Conservation (phyloP, 2,113 vertebrate species). For the Benitochromis conjunctus region DNA sequence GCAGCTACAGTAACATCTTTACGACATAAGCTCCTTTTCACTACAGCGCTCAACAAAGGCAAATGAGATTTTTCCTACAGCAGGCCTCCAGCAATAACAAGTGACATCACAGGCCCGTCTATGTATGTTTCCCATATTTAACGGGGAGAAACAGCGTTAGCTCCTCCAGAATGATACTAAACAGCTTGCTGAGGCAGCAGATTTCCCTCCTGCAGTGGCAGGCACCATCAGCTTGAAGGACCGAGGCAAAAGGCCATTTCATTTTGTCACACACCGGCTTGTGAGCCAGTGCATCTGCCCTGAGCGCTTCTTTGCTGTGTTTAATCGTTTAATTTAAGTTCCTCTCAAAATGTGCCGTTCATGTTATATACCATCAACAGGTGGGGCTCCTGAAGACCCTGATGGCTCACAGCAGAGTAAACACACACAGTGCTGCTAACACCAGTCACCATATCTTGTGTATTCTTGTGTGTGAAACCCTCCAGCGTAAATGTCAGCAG, state of each 20-base stretch:
- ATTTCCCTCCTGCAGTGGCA: conserved; percentile 15
- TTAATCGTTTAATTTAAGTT: background rate
- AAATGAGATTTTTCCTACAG: conserved; percentile 62
- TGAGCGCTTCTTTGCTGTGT: conserved; percentile 13
- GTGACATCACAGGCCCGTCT: conserved; percentile 56
- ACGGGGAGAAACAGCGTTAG: conserved; percentile 37
- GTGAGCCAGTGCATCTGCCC: background rate
- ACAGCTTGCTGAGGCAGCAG: conserved; percentile 49
- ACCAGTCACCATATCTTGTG: conserved; percentile 54
- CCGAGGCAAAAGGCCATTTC: conserved; percentile 13
- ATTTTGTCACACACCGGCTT: conserved; percentile 12
- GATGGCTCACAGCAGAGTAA: conserved; percentile 28
- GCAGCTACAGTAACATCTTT: conserved; percentile 59
- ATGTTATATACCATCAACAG: conserved; percentile 77
- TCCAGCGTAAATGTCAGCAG: conserved; percentile 20
- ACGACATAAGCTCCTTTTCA: conserved; percentile 61
- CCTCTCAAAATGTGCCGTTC: conserved; percentile 65
- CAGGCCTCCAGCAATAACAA: conserved; percentile 65
- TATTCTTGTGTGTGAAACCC: background rate
- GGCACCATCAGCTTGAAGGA: background rate
- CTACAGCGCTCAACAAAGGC: conserved; percentile 47
- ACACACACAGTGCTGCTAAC: conserved; percentile 28
- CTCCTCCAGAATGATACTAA: conserved; percentile 41
- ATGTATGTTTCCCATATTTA: conserved; percentile 57
- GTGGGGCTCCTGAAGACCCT: conserved; percentile 77